Conservation (phyloP, 2,888 invertebrate genomes). For the Sphecodes monilicornis region DNA sequence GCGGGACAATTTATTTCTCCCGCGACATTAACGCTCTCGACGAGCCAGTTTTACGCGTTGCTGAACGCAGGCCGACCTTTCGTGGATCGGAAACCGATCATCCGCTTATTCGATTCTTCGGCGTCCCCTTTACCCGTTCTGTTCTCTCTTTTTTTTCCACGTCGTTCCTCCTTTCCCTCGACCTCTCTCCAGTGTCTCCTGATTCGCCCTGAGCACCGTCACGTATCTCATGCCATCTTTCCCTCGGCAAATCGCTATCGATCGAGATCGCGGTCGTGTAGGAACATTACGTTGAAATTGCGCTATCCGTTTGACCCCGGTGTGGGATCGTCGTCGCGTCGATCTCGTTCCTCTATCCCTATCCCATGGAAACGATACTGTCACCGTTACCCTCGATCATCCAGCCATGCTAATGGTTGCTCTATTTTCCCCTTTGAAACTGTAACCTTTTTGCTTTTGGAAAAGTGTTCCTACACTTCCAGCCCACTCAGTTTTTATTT, state of each 20-base stretch:
- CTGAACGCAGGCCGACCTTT: conserved; percentile 56
- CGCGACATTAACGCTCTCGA: conserved; percentile 62
- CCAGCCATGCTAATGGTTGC: conserved; percentile 12
- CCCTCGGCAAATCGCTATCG: conserved; percentile 69
- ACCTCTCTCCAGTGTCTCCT: conserved; percentile 14
- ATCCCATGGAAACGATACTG: conserved; percentile 29
- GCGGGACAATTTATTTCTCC: conserved; percentile 61
- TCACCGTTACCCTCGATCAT: conserved; percentile 16
- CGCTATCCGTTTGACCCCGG: conserved; percentile 72
- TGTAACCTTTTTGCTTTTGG: conserved; percentile 12
- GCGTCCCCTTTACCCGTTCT: conserved; percentile 50
- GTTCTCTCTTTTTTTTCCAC: conserved; percentile 21
- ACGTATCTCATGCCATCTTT: conserved; percentile 69
- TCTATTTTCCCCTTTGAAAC: conserved; percentile 56
- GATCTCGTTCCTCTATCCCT: conserved; percentile 58
- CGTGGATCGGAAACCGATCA: conserved; percentile 55
- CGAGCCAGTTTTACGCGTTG: conserved; percentile 53
- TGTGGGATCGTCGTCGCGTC: conserved; percentile 64
- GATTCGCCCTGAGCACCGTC: conserved; percentile 61
- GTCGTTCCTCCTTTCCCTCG: conserved; percentile 29
- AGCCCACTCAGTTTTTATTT: background rate
- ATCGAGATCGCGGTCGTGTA: conserved; percentile 72
- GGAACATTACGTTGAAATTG: conserved; percentile 70
- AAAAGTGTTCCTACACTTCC: background rate
- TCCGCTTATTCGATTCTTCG: conserved; percentile 51